Evolutionary conservation across 2,113 vertebrate species (phyloP).

Genomic region (Leucopsar rothschildi): DNA sequence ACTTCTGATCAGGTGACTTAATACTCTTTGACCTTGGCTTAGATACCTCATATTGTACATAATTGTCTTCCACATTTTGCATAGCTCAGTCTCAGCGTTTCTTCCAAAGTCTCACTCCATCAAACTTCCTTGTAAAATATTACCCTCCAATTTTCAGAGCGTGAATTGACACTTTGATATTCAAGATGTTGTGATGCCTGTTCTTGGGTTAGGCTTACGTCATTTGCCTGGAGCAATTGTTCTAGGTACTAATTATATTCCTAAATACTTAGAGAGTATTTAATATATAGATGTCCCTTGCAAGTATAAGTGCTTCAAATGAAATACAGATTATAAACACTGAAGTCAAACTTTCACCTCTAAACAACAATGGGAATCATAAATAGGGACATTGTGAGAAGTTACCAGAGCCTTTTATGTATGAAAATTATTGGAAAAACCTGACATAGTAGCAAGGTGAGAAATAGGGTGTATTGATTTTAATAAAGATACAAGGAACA

Average conservation of each 20-base stretch:
- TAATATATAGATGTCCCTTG: background rate
- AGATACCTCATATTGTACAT: background rate
- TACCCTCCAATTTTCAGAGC: background rate
- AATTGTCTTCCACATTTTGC: background rate
- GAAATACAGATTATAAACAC: background rate
- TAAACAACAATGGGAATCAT: background rate
- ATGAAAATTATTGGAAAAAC: background rate
- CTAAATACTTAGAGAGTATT: background rate
- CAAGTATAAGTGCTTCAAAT: background rate
- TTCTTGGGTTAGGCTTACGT: background rate
- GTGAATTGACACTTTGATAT: background rate
- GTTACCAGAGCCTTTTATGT: background rate
- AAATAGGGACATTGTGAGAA: background rate
- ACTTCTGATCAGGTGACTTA: background rate
- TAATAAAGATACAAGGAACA: background rate
- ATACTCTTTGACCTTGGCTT: background rate
- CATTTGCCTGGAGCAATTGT: background rate
- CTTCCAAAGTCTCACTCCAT: background rate
- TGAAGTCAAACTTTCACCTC: background rate
- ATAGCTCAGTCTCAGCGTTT: background rate
- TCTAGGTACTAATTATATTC: background rate
- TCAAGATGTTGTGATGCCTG: background rate
- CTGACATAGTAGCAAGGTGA: background rate
- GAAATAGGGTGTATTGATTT: slow-evolving; percentile 5
- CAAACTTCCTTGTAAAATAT: background rate